phyloP scores from a whole-genome alignment of 2,113 vertebrate genomes.

The Mesitornis unicolor region DNA sequence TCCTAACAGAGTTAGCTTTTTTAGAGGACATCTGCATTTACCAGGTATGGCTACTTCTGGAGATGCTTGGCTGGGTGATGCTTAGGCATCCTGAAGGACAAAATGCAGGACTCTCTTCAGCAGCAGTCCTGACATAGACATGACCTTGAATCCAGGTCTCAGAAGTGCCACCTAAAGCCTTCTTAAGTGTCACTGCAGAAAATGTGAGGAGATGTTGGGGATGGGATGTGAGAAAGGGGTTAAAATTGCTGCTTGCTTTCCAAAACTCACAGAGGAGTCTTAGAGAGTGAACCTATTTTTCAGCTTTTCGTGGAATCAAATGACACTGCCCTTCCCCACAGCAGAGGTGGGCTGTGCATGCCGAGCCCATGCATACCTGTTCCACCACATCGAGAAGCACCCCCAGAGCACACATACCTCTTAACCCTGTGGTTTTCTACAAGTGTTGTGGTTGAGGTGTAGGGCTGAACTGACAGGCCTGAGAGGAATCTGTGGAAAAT shows the following conservation, averaged over 20 bases:
- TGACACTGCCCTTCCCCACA: not conserved
- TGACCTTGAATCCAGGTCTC: not conserved
- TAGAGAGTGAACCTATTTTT: too few species aligned
- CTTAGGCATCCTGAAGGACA: not conserved
- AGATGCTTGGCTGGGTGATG: not conserved
- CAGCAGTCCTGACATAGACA: not conserved
- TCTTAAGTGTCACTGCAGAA: not conserved
- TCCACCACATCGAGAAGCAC: not conserved
- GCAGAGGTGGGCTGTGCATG: not conserved
- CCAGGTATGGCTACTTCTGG: not conserved
- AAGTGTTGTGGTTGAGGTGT: not conserved
- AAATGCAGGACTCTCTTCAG: not conserved
- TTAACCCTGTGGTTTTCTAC: not conserved
- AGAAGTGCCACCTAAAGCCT: not conserved
- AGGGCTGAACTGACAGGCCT: not conserved
- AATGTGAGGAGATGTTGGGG: not conserved
- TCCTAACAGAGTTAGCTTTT: not conserved
- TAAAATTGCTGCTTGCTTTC: too few species aligned
- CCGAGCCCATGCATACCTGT: accelerated
- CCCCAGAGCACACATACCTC: not conserved
- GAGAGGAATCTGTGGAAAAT: not conserved
- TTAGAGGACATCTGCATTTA: not conserved
- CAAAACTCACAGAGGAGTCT: too few species aligned
- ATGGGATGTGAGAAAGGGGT: too few species aligned
- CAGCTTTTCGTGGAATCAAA: too few species aligned